Conservation (phyloP, 1,140 invertebrate species). For the Drosophila malerkotliana region DNA sequence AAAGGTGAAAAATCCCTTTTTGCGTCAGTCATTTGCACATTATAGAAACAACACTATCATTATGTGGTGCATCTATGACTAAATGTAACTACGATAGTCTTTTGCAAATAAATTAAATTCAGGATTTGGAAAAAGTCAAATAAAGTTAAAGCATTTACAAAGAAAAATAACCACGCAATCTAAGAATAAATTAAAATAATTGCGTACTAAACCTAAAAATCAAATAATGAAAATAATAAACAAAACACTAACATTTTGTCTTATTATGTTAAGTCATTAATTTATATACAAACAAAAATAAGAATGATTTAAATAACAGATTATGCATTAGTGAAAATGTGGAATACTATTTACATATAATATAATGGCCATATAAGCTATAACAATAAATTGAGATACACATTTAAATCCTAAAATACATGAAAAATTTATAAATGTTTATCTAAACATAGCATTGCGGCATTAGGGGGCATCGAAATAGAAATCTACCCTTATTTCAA, state of each 20-base stretch:
- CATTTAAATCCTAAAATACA: conserved; percentile 72
- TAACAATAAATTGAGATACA: conserved; percentile 77
- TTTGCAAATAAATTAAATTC: conserved; percentile 48
- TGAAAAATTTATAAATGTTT: conserved; percentile 74
- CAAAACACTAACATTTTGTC: conserved; percentile 73
- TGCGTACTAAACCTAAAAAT: conserved; percentile 58
- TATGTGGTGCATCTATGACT: conserved; percentile 40
- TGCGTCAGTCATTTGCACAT: conserved; percentile 46
- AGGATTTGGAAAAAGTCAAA: conserved; percentile 71
- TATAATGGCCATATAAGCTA: conserved; percentile 80
- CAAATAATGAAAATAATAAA: conserved; percentile 59
- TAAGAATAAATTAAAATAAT: conserved; percentile 58
- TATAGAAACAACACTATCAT: conserved; percentile 53
- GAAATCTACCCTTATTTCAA: conserved; percentile 40
- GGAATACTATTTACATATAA: conserved; percentile 75
- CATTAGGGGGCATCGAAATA: conserved; percentile 65
- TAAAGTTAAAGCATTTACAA: conserved; percentile 79
- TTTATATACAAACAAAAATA: conserved; percentile 78
- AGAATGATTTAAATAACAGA: conserved; percentile 81
- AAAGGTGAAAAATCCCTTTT: conserved; percentile 14
- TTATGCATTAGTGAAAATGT: conserved; percentile 74
- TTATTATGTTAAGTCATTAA: conserved; percentile 79
- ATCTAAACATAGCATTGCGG: conserved; percentile 76
- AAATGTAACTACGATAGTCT: conserved; percentile 44
- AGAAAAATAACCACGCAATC: conserved; percentile 56